phyloP scores from a whole-genome alignment of 35 echinoderm and acorn worm species.

The Acanthaster planci region DNA sequence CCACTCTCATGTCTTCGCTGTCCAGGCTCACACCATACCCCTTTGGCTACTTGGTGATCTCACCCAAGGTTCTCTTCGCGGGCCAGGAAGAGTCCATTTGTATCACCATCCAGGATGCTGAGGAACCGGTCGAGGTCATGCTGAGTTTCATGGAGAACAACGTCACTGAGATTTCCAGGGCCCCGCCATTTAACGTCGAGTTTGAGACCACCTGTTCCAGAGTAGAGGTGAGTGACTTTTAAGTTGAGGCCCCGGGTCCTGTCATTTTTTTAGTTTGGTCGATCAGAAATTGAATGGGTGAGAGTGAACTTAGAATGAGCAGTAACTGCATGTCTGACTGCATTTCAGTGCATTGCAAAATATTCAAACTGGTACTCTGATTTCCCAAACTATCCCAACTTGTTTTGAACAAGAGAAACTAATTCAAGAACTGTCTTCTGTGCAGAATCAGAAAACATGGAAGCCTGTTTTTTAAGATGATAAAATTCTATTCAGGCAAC shows the following conservation, averaged over 20 bases:
- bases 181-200: slow-evolving; percentile 19
- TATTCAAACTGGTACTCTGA: too few relatives aligned
- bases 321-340: too few relatives aligned
- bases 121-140: slow-evolving; percentile 21
- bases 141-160: slow-evolving; percentile 21
- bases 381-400: too few relatives aligned
- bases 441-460: too few relatives aligned
- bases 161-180: not conserved
- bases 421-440: too few relatives aligned
- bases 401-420: too few relatives aligned
- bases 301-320: too few relatives aligned
- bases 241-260: not conserved
- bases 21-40: not conserved
- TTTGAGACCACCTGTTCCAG: not conserved
- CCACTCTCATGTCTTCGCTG: not conserved
- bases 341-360: too few relatives aligned
- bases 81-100: slow-evolving; percentile 24
- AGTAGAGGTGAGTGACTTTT: slow-evolving; percentile 37
- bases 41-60: slow-evolving; percentile 27
- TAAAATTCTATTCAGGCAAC: too few relatives aligned
- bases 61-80: slow-evolving; percentile 31
- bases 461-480: too few relatives aligned
- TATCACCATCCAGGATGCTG: not conserved
- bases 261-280: not conserved
- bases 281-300: too few relatives aligned